Base-by-base conservation (phyloP, 2,797 vertebrate species). In the Acrossocheilus wenchowensis region DNA sequence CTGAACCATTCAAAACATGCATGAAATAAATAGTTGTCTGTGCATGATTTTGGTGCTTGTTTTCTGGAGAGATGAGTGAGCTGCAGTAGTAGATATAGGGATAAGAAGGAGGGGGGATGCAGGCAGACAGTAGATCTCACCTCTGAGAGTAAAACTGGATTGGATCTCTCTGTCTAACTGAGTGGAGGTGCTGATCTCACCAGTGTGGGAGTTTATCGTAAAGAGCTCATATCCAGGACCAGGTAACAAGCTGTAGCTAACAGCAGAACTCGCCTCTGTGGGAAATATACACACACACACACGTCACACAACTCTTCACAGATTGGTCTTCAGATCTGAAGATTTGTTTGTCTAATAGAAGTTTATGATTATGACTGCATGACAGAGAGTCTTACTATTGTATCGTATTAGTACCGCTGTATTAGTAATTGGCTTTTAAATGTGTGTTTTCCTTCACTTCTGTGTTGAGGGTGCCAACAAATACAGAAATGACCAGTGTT, bases 101-200 rank as follows among this genome's bases (percentile, higher is more conserved):
- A 39, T 73, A 41, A 36, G 15, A 19, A 26, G 2, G 43, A 41
- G 23, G 15, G 50, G 50, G 26, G 4, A 74, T 41, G 12, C 36
- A 71, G 34, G 14, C 39, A 36, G 34, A 26, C 6, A 17, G 41
- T 26, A 36, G 57, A 72, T 78, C 30, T 91, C 95, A 99, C 98
- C 97, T 97, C 93, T 94, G 88, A 99, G 95, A 4, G 77, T 93
- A 87, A 96, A 97, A 84, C 92, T 57, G 0, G 96, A 95, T 89
- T 96, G 94, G 78, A 92, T 87, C 92, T 99, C 98, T 91, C 97
- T 92, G 94, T 99, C 97, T 90, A 98, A 93, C 23, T 88, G 88
- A 50, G 93, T 89, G 74, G 93, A 66, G 66, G 97, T 98, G 88
- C 93, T 48, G 1, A 99, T 93, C 86, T 97, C 94, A 78, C 98